Conservation (phyloP, 2,888 invertebrate species). For the Mechanitis mazaeus region DNA sequence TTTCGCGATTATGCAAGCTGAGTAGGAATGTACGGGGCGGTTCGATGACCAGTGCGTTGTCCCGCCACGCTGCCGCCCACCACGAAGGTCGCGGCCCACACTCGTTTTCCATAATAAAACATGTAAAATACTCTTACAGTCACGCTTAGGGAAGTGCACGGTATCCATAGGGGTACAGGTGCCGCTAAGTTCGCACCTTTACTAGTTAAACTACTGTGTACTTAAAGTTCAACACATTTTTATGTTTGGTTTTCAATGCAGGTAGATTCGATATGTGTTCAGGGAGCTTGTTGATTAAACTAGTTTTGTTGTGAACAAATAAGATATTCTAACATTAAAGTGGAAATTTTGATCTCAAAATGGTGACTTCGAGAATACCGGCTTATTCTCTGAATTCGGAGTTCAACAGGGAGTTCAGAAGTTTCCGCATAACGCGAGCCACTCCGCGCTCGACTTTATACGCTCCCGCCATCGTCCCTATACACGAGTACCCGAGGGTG, state of each 20-base stretch:
- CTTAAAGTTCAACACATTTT: slow-evolving; percentile 48
- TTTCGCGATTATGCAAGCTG: slow-evolving; percentile 65
- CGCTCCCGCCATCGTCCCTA: slow-evolving; percentile 75
- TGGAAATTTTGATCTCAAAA: slow-evolving; percentile 75
- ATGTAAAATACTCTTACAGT: not conserved
- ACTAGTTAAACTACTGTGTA: too few species aligned
- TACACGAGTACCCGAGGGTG: slow-evolving; percentile 78
- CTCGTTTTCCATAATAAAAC: slow-evolving; percentile 29
- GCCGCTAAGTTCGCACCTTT: not conserved
- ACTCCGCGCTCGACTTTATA: slow-evolving; percentile 71
- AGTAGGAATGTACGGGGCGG: slow-evolving; percentile 54
- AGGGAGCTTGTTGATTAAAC: slow-evolving; percentile 66
- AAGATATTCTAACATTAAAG: slow-evolving; percentile 46
- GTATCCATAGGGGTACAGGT: not conserved
- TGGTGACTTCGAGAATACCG: slow-evolving; percentile 80
- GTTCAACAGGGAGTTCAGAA: slow-evolving; percentile 78
- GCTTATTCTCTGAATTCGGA: slow-evolving; percentile 79
- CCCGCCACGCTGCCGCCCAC: slow-evolving; percentile 66
- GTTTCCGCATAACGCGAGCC: slow-evolving; percentile 74
- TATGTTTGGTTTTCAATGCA: slow-evolving; percentile 38
- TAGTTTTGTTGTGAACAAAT: slow-evolving; percentile 54
- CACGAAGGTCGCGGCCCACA: slow-evolving; percentile 71
- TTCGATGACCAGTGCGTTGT: slow-evolving; percentile 75
- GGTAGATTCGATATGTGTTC: slow-evolving; percentile 74
- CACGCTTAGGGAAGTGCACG: slow-evolving; percentile 3